Percentiles rank a stretch among this genome's conserved stretches.
Conservation (phyloP, 2,113 vertebrate genomes). For the Scolopax mira region DNA sequence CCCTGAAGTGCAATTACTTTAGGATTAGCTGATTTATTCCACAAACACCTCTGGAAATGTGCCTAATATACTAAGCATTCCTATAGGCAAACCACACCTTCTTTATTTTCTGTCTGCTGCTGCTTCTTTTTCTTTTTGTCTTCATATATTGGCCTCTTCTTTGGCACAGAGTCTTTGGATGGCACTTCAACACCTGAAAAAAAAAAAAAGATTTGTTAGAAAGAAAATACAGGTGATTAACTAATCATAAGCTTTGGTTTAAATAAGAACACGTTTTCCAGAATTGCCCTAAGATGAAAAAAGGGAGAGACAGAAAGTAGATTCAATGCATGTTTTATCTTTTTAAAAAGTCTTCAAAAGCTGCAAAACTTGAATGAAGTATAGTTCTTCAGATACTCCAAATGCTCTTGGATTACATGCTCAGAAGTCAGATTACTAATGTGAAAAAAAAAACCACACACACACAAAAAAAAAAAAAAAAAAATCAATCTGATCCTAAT, state of each 20-base stretch:
- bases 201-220: not conserved
- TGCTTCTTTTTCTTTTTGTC: slow-evolving; percentile 94
- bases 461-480: not conserved
- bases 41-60: not conserved
- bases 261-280: not conserved
- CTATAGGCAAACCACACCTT: slow-evolving; percentile 76
- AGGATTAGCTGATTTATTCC: not conserved
- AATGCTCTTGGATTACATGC: not conserved
- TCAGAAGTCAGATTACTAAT: not conserved
- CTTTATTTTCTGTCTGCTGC: slow-evolving; percentile 79
- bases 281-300: not conserved
- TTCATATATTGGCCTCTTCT: slow-evolving; percentile 94
- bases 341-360: not conserved
- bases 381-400: not conserved
- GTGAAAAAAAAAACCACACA: not conserved
- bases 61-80: not conserved
- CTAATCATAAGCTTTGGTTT: not conserved
- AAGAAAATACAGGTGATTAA: not conserved
- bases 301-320: not conserved
- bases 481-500: not conserved
- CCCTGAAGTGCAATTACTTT: not conserved
- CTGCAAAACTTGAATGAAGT: not conserved
- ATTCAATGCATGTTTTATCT: not conserved
- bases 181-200: slow-evolving; percentile 92
- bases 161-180: slow-evolving; percentile 94